Percentiles rank a stretch among this genome's conserved stretches.
phyloP scores from a whole-genome alignment of 1,140 invertebrate species.

The Drosophila dunni region DNA sequence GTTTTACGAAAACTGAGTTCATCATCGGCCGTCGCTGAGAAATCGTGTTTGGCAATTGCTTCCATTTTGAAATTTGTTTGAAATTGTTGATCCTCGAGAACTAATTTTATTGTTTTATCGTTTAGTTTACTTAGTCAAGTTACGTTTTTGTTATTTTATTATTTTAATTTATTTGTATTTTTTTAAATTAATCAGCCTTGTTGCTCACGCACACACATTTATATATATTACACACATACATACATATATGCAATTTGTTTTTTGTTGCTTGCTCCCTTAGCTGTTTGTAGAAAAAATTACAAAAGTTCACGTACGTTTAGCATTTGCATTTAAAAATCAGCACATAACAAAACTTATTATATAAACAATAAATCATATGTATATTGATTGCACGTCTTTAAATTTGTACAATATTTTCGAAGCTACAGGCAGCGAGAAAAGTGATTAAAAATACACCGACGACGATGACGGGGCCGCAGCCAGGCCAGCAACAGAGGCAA shows the following conservation, averaged over 20 bases:
- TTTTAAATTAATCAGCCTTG: slow-evolving; percentile 51
- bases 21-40: slow-evolving; percentile 98
- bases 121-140: slow-evolving; percentile 45
- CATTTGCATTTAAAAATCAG: slow-evolving; percentile 33
- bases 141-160: slow-evolving; percentile 32
- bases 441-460: slow-evolving; percentile 80
- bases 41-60: slow-evolving; percentile 99
- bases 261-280: slow-evolving; percentile 46
- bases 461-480: slow-evolving; percentile 60
- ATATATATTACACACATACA: slow-evolving; percentile 38
- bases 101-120: slow-evolving; percentile 36
- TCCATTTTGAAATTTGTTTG: slow-evolving; percentile 90
- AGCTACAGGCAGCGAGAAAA: slow-evolving; percentile 56
- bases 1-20: slow-evolving; percentile 98
- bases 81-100: slow-evolving; percentile 32
- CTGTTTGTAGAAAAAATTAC: slow-evolving; percentile 26
- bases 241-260: slow-evolving; percentile 57
- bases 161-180: slow-evolving; percentile 23
- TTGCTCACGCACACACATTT: slow-evolving; percentile 38
- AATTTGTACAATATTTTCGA: slow-evolving; percentile 48
- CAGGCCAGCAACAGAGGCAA: slow-evolving; percentile 65
- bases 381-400: slow-evolving; percentile 50
- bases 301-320: slow-evolving; percentile 32
- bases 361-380: slow-evolving; percentile 75
- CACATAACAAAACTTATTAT: slow-evolving; percentile 57